Evolutionary conservation across 37 sponge, comb jelly and placozoan genomes (phyloP).

Genomic region (Oopsacas minuta): DNA sequence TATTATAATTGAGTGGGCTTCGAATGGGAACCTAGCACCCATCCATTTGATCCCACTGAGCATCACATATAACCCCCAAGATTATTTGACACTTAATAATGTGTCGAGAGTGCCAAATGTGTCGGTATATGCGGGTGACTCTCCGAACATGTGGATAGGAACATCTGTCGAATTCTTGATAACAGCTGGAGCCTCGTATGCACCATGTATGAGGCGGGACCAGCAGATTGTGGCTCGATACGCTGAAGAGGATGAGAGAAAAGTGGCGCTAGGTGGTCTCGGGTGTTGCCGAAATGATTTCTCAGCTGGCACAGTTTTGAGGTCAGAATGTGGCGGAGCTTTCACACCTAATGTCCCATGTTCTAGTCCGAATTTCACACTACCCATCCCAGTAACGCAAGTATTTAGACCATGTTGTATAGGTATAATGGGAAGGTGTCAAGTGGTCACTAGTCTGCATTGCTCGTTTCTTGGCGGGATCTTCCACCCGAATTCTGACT

Average conservation of each 20-base stretch:
- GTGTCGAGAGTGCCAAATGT: conserved; percentile 20
- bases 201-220: conserved; percentile 88
- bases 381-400: not conserved
- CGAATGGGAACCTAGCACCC: conserved; percentile 30
- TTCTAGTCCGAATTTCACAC: not conserved
- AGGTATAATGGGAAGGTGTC: conserved; percentile 65
- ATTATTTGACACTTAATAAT: not conserved
- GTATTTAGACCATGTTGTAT: conserved; percentile 79
- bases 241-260: conserved; percentile 13
- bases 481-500: conserved; percentile 34
- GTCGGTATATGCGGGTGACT: conserved; percentile 26
- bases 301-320: conserved; percentile 27
- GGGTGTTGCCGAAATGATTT: conserved; percentile 44
- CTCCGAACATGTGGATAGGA: conserved; percentile 82
- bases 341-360: not conserved
- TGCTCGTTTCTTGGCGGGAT: conserved; percentile 49
- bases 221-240: conserved; percentile 37
- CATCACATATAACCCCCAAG: conserved; percentile 23
- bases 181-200: conserved; percentile 69
- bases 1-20: conserved; percentile 22
- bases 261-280: not conserved
- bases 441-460: conserved; percentile 34
- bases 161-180: conserved; percentile 47
- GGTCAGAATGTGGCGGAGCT: not conserved
- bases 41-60: conserved; percentile 14